Base-by-base conservation (phyloP, 2,113 vertebrate genomes). In the Eulemur macaco region DNA sequence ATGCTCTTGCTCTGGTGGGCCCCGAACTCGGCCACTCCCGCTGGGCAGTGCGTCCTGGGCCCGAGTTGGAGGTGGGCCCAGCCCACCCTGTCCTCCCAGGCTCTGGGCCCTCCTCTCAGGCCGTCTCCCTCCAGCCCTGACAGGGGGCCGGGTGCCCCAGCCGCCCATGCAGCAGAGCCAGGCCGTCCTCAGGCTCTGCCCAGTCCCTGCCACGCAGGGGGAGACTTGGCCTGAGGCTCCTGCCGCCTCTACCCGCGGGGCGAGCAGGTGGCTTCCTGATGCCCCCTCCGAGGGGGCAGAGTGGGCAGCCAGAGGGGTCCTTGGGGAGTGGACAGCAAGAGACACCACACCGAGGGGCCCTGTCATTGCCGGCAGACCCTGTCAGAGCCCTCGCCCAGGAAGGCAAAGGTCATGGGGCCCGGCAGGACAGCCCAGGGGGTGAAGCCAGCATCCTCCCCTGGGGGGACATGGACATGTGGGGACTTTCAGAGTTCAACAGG, bases 11-110 rank as follows among this genome's bases (percentile, higher is more conserved):
- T 29, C n/a, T 39, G 8, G 13, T 54, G 34, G 21, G 50, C 11
- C 14, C 14, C 1, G 68, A 39, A 39, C 20, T 20, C 20, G 3
- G 68, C n/a, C 9, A 21, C 68, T 21, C 20, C 42, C 2, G 3
- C 1, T 2, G 3, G 4, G 29, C 42, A 42, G 37, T 18, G 2
- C 0, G 5, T 39, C 69, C 6, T 25, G n/a, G 58, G 17, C 21
- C 0, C 0, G 0, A 1, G 6, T 0, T 31, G 45, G 63, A 58
- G 34, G 39, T 0, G 0, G 1, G 54, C 54, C 14, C 6, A 1
- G 23, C 17, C 17, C 7, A 4, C 6, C 29, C 10, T 14, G 21
- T 6, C 29, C 37, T 45, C 27, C 34, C 10, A 15, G 73, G 27
- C 58, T 9, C 2, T 21, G 34, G 23, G 69, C 21, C 17, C 50